Percentiles rank a stretch among this genome's conserved stretches.
phyloP scores from a whole-genome alignment of 2,797 vertebrate species.

The Allobates femoralis region DNA sequence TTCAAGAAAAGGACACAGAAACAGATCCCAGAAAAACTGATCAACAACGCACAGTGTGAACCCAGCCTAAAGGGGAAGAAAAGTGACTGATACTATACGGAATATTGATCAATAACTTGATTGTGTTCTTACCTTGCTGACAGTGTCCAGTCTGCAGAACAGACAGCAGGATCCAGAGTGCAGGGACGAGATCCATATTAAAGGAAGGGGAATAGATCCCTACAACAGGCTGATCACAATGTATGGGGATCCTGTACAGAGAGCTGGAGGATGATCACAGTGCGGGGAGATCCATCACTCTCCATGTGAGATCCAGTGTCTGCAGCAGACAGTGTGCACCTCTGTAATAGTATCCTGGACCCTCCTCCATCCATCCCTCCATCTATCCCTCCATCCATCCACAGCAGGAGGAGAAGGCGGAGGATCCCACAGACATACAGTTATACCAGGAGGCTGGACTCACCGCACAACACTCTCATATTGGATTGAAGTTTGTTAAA shows the following conservation, averaged over 20 bases:
- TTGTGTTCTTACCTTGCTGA: slow-evolving; percentile 62
- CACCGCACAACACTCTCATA: no score
- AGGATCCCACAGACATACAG: not conserved
- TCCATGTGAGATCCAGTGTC: slow-evolving; percentile 16
- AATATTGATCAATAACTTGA: not conserved
- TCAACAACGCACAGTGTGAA: no score
- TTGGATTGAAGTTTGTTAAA: no score
- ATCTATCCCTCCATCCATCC: not conserved
- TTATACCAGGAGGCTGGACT: no score
- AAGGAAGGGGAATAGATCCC: not conserved
- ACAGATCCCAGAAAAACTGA: no score
- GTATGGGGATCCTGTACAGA: not conserved
- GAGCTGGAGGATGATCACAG: not conserved
- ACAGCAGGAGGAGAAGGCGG: not conserved
- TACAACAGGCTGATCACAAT: not conserved
- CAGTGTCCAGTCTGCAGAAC: slow-evolving; percentile 15
- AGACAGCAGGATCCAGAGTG: slow-evolving; percentile 38
- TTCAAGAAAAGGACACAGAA: no score
- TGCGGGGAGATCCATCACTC: slow-evolving; percentile 2
- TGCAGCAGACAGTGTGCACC: slow-evolving; percentile 21
- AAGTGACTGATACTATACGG: not conserved
- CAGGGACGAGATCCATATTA: slow-evolving; percentile 17
- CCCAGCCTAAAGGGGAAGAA: no score
- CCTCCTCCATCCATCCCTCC: not conserved
- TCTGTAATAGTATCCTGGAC: slow-evolving; percentile 46